phyloP scores from a whole-genome alignment of 2,888 invertebrate species.

The Rhaphigaster nebulosa region DNA sequence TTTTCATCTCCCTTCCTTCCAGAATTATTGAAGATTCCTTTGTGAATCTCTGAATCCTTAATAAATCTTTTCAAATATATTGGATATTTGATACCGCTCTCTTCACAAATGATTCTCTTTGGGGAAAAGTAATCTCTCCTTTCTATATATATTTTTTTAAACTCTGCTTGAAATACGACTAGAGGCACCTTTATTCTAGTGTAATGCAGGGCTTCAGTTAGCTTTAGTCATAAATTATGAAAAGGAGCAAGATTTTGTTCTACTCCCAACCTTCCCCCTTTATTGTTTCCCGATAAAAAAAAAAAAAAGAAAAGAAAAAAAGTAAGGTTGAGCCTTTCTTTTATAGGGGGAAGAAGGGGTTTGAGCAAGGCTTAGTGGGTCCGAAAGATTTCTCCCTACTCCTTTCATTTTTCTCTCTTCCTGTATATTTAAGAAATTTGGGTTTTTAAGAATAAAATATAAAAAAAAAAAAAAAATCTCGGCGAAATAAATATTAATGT shows the following conservation, averaged over 20 bases:
- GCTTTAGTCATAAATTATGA: conserved; percentile 32
- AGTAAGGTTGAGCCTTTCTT: conserved; percentile 33
- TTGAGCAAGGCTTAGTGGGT: conserved; percentile 43
- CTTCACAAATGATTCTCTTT: conserved; percentile 24
- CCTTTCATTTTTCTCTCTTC: conserved; percentile 24
- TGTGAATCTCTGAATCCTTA: conserved; percentile 4
- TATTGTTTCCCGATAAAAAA: conserved; percentile 38
- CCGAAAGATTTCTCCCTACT: conserved; percentile 8
- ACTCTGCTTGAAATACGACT: not conserved
- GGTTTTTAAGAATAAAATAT: not conserved
- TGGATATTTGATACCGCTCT: not conserved
- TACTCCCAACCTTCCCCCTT: not conserved
- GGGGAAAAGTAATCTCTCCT: not conserved
- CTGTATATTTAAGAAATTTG: conserved; percentile 29
- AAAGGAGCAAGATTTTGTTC: conserved; percentile 48
- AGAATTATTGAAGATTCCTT: not conserved
- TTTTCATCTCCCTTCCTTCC: not conserved
- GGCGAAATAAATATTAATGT: conserved; percentile 9
- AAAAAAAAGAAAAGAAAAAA: not conserved
- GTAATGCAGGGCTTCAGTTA: conserved; percentile 19
- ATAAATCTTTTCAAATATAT: conserved; percentile 20
- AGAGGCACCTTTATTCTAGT: not conserved
- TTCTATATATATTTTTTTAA: not conserved
- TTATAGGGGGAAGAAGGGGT: not conserved
- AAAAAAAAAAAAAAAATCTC: not conserved